Conservation (phyloP, 1,140 invertebrate species). For the Macrotrachela quadricornifera region DNA sequence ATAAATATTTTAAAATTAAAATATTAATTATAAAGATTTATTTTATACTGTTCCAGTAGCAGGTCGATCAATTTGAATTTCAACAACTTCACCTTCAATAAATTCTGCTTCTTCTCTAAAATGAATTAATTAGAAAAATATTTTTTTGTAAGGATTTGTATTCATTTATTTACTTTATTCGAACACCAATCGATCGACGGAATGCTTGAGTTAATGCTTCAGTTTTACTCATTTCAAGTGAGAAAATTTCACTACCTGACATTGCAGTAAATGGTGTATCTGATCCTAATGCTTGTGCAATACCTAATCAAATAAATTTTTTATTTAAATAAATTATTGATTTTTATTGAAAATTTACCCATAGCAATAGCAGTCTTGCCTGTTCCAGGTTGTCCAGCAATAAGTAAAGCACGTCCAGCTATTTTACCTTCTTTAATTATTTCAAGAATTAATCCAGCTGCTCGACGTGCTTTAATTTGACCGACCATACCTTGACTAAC, state of each 20-base stretch:
- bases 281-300: slow-evolving; percentile 72
- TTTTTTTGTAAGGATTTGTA: not conserved
- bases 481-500: slow-evolving; percentile 95
- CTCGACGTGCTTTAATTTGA: slow-evolving; percentile 65
- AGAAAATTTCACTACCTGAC: slow-evolving; percentile 92
- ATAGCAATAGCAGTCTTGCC: slow-evolving; percentile 95
- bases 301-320: slow-evolving; percentile 27
- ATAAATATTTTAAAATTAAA: no score
- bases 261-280: slow-evolving; percentile 96
- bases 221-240: slow-evolving; percentile 94
- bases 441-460: slow-evolving; percentile 75
- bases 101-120: slow-evolving; percentile 82
- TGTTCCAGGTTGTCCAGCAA: slow-evolving; percentile 87
- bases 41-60: slow-evolving; percentile 47
- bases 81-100: slow-evolving; percentile 94
- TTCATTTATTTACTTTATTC: slow-evolving; percentile 57
- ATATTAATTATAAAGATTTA: no score
- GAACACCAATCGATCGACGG: slow-evolving; percentile 82
- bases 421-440: slow-evolving; percentile 98
- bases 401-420: slow-evolving; percentile 74
- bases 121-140: slow-evolving; percentile 12
- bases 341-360: slow-evolving; percentile 35
- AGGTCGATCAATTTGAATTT: slow-evolving; percentile 81
- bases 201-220: slow-evolving; percentile 92
- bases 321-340: not conserved